phyloP scores from a whole-genome alignment of 2,888 invertebrate species.

The Thymelicus sylvestris region DNA sequence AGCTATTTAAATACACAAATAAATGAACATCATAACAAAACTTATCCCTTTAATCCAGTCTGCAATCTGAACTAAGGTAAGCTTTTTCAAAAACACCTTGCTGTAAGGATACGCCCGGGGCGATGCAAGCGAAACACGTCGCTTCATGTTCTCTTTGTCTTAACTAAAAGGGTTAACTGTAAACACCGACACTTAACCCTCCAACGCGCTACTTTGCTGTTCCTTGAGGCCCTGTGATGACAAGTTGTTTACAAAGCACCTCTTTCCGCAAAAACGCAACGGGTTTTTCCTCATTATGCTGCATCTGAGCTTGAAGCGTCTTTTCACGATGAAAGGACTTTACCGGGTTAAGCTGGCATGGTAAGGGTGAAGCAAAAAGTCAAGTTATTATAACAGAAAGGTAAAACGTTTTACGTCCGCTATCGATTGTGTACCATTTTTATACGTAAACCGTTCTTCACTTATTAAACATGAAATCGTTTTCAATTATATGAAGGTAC shows the following conservation, averaged over 20 bases:
- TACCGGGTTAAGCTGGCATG: constrained; percentile 6
- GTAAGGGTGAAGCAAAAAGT: not conserved
- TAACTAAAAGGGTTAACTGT: constrained; percentile 72
- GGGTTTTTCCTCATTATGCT: constrained; percentile 29
- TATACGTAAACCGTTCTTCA: too few relatives aligned
- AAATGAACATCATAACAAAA: not conserved
- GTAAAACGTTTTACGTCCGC: not conserved
- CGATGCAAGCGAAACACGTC: constrained; percentile 48
- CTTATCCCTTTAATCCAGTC: not conserved
- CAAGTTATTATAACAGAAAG: not conserved
- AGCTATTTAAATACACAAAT: not conserved
- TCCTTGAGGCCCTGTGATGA: constrained; percentile 35
- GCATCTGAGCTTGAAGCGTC: constrained; percentile 14
- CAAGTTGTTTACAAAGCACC: constrained; percentile 37
- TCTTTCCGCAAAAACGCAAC: constrained; percentile 28
- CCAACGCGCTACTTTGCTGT: constrained; percentile 36
- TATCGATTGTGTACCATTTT: not conserved
- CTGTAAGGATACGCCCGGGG: not conserved
- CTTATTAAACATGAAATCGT: too few relatives aligned
- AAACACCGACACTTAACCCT: constrained; percentile 64
- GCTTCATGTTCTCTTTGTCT: constrained; percentile 50
- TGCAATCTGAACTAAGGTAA: constrained; percentile 3
- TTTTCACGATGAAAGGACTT: constrained; percentile 28
- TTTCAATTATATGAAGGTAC: too few relatives aligned
- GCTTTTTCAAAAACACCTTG: not conserved